Conservation (phyloP, 2,113 vertebrate genomes). For the Pluvialis apricaria region DNA sequence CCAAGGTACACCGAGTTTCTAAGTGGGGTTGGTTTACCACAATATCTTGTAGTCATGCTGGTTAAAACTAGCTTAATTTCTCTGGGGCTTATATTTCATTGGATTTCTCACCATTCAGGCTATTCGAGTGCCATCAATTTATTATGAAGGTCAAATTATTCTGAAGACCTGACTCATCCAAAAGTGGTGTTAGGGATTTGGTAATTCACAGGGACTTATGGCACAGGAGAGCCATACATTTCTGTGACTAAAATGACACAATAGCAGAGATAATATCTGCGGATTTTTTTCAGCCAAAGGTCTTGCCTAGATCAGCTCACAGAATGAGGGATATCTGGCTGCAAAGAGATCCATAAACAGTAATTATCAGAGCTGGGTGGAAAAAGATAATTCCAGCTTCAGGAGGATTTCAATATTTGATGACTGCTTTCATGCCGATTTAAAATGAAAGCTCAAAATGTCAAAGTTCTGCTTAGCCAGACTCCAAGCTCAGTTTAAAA, state of each 20-base stretch:
- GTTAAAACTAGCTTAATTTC: background rate
- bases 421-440: background rate
- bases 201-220: background rate
- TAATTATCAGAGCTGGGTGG: background rate
- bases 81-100: background rate
- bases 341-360: background rate
- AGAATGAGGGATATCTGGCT: background rate
- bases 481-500: background rate
- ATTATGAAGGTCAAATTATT: background rate
- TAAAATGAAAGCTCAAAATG: constrained; percentile 27
- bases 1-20: background rate
- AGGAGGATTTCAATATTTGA: constrained; percentile 28
- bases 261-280: background rate
- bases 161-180: background rate
- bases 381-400: background rate
- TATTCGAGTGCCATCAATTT: background rate
- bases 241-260: background rate
- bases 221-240: background rate
- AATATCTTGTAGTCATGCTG: background rate
- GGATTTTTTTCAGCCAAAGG: background rate
- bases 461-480: constrained; percentile 4
- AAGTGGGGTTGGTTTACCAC: background rate
- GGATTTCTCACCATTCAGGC: background rate
- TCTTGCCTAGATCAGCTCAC: background rate
- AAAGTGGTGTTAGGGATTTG: background rate